Conservation (phyloP, 2,888 invertebrate genomes). For the Heterodera filipjevi region DNA sequence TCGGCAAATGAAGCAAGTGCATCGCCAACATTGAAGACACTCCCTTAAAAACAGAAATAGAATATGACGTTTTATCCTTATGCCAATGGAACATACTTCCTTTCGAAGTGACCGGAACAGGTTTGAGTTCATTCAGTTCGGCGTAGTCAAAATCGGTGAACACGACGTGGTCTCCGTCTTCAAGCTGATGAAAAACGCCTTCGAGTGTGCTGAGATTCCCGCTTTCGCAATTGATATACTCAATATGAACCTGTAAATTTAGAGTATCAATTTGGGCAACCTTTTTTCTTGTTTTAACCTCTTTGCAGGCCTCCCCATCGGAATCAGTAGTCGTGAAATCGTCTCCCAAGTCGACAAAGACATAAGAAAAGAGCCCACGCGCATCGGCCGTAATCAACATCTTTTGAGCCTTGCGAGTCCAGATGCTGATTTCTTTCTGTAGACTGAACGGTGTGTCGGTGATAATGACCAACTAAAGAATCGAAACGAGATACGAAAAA, state of each 20-base stretch:
- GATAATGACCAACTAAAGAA: constrained; percentile 80
- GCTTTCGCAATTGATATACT: constrained; percentile 79
- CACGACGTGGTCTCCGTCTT: constrained; percentile 93
- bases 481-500: no score
- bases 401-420: constrained; percentile 74
- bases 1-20: constrained; percentile 12
- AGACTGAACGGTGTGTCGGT: no score
- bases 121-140: constrained; percentile 84
- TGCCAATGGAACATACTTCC: constrained; percentile 56
- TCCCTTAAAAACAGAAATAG: constrained; percentile 20
- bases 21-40: constrained; percentile 27
- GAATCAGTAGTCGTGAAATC: constrained; percentile 85
- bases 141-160: constrained; percentile 96
- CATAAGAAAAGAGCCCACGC: constrained; percentile 81
- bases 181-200: constrained; percentile 91
- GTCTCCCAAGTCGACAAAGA: constrained; percentile 95
- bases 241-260: constrained; percentile 76
- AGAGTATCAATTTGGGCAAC: background rate
- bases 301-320: constrained; percentile 87
- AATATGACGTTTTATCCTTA: no score
- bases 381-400: constrained; percentile 80
- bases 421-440: constrained; percentile 81
- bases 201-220: constrained; percentile 92
- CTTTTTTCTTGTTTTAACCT: constrained; percentile 67
- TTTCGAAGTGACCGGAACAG: constrained; percentile 83